Base-by-base conservation (phyloP, 1,140 invertebrate genomes). In the Formica selysi region DNA sequence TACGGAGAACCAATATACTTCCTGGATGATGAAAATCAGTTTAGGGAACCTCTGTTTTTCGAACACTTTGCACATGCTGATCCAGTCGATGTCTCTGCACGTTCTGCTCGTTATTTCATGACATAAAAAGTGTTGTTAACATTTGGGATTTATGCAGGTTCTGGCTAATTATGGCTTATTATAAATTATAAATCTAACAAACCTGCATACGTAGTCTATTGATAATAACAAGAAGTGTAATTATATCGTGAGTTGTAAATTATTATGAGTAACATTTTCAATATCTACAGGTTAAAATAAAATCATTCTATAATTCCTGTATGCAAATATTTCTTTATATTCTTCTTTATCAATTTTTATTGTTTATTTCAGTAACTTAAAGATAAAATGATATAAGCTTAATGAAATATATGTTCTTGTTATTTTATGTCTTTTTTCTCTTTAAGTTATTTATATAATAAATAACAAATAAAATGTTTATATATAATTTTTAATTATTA, bases 1-100 rank as follows among this genome's bases (percentile, higher is more conserved):
- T 87, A 81, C 22, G 88, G 86, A 26, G 38, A 19, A 1, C 76
- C 59, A 1, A 29, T 83, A 62, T 90, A 51, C n/a, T 29, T n/a
- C 8, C 11, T 61, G 19, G 0, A 65, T 0, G 36, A 76, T 0
- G 10, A 44, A 41, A 74, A 89, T 48, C 32, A 54, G 10, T 87
- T 5, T 13, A n/a, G 76, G 1, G 64, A 76, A 0, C 89, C 89
- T 1, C 3, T 11, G 3, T 44, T 16, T 2, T 0, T 0, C 0
- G 86, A 87, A 44, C 54, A 73, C 11, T 54, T 74, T 38, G 38
- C 11, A 3, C 59, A 74, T 26, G 0, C 76, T 22, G 0, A 36
- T 44, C 19, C 48, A 1, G 0, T 0, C 0, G 11, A 22, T 0
- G 13, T 6, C 1, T 0, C 0, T 1, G 2, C 0, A 0, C 54